Percentiles rank a stretch among this genome's conserved stretches.
Evolutionary conservation across 2,888 invertebrate species (phyloP).

Genomic region (Cosmia trapezina): DNA sequence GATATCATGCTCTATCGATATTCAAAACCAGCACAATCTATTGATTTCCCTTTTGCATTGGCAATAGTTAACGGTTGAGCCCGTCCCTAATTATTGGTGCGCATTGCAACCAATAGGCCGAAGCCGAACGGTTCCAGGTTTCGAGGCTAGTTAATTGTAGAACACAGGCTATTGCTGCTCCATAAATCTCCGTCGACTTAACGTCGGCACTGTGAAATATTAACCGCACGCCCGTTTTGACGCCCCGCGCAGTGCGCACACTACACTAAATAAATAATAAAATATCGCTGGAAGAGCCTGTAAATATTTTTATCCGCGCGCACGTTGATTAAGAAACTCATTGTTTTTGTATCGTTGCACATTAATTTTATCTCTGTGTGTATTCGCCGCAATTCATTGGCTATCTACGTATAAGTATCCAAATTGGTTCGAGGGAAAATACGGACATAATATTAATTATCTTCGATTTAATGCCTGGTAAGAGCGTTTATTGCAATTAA

Average conservation of each 20-base stretch:
- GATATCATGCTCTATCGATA: conserved; percentile 3
- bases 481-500: conserved; percentile 43
- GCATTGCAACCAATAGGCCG: conserved; percentile 50
- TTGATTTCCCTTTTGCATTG: conserved; percentile 36
- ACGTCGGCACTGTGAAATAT: conserved; percentile 88
- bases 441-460: conserved; percentile 25
- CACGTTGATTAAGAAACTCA: conserved; percentile 61
- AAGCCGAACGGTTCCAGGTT: conserved; percentile 55
- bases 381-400: conserved; percentile 50
- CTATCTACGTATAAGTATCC: conserved; percentile 43
- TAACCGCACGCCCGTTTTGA: conserved; percentile 88
- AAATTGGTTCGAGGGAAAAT: conserved; percentile 48
- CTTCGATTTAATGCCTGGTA: conserved; percentile 43
- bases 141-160: conserved; percentile 84
- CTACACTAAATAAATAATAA: conserved; percentile 83
- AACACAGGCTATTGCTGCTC: conserved; percentile 82
- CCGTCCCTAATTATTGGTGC: conserved; percentile 55
- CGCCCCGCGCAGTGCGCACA: conserved; percentile 72
- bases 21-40: conserved; percentile 18
- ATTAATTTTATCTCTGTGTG: conserved; percentile 62
- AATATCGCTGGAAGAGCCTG: conserved; percentile 74
- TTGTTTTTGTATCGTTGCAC: conserved; percentile 59
- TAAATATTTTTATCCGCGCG: conserved; percentile 61
- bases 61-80: conserved; percentile 44
- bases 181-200: conserved; percentile 89